Evolutionary conservation across 1,140 invertebrate genomes (phyloP).

Genomic region (Apolygus lucorum): DNA sequence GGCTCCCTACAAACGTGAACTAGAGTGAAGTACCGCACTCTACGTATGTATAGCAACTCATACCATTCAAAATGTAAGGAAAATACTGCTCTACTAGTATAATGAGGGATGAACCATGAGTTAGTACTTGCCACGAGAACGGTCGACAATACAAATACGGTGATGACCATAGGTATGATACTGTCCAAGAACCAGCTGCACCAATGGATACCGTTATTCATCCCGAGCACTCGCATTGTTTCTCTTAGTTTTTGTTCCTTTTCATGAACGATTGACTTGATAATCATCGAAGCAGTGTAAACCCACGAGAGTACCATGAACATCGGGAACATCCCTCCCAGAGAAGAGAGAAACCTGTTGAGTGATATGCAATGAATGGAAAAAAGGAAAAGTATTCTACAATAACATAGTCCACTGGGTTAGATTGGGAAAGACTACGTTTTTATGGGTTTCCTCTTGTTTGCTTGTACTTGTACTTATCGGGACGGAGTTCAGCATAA

Average conservation of each 20-base stretch:
- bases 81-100: background rate
- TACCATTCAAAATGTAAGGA: background rate
- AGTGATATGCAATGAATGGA: background rate
- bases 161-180: conserved; percentile 45
- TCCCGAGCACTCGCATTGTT: conserved; percentile 54
- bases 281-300: conserved; percentile 50
- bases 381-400: background rate
- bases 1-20: too few relatives aligned
- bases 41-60: background rate
- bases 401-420: background rate
- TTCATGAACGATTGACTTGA: conserved; percentile 58
- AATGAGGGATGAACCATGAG: background rate
- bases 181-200: conserved; percentile 52
- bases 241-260: conserved; percentile 54
- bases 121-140: conserved; percentile 17
- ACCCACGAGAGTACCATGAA: conserved; percentile 55
- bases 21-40: too few relatives aligned
- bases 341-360: conserved; percentile 46
- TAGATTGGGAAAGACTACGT: background rate
- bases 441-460: background rate
- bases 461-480: background rate
- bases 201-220: conserved; percentile 50
- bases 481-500: background rate
- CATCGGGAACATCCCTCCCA: conserved; percentile 48
- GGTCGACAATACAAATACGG: conserved; percentile 28